phyloP scores from a whole-genome alignment of 2,797 vertebrate species.

The Choloepus didactylus region DNA sequence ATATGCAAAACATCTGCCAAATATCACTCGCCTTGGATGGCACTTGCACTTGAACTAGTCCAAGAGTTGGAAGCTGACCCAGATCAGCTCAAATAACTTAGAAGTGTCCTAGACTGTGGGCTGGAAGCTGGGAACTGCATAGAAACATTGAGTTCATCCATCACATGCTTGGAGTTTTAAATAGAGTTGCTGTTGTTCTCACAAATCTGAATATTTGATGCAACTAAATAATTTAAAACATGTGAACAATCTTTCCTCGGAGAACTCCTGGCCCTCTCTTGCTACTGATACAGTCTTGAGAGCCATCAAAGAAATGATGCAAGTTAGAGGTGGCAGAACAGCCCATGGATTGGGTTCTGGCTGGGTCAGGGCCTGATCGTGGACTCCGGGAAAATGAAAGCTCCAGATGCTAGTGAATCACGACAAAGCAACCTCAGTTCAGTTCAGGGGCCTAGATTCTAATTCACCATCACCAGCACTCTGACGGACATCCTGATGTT shows the following conservation, averaged over 20 bases:
- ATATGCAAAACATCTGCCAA: neutral
- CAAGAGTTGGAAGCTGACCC: neutral
- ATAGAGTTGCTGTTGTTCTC: slow-evolving; percentile 63
- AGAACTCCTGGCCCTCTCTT: neutral
- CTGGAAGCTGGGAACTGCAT: neutral
- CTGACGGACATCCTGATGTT: neutral
- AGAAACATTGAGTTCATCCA: neutral
- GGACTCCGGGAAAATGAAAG: neutral
- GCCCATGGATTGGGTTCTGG: neutral
- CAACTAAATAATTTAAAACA: slow-evolving; percentile 67
- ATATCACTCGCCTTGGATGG: neutral
- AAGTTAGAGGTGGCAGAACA: neutral
- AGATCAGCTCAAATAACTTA: neutral
- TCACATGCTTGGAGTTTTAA: slow-evolving; percentile 45
- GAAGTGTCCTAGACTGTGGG: neutral
- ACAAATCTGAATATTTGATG: slow-evolving; percentile 76
- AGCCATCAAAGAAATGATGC: neutral
- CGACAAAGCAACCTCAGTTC: neutral
- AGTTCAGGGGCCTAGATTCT: neutral
- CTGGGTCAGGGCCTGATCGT: neutral
- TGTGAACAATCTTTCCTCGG: neutral
- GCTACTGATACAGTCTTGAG: neutral
- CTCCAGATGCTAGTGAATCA: neutral
- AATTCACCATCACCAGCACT: neutral
- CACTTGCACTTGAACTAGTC: neutral